Base-by-base conservation (phyloP, 2,113 vertebrate species). In the Pseudorectes ferrugineus region DNA sequence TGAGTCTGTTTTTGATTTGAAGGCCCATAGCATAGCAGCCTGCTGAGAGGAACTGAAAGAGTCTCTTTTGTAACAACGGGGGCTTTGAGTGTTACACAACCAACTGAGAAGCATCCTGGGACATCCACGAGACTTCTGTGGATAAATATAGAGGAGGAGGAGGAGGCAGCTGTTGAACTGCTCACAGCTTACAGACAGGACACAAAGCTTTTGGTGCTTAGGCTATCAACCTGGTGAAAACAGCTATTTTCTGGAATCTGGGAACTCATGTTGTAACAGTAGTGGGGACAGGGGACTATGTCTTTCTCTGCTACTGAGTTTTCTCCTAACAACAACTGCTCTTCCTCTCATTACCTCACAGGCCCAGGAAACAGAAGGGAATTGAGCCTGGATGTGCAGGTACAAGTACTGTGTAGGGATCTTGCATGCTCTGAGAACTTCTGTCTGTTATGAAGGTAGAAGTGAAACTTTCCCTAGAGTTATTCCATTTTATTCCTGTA, bases 11-110 rank as follows among this genome's bases (percentile, higher is more conserved):
- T 68, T 91, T 86, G 25, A 75, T 94, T 90, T 94, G 79, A 74
- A 91, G 82, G 38, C 26, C 66, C 29, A 25, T 11, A 77, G 45
- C 3, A 0, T 7, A 81, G 36, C 63, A 80, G 75, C 35, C 35
- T 85, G 72, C 45, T 81, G 66, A 95, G 85, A 79, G 92, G 93
- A 97, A 95, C 65, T 74, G 89, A 96, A 92, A 95, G 57, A 75
- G 38, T 26, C 73, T 92, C 35, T 96, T 96, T 92, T 70, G 75
- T 72, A 95, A 86, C 73, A 85, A 66, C 1, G 0, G n/a, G 17
- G 51, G 21, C 68, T 96, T 89, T 89, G 36, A 52, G 42, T 10
- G 9, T 97, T 96, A 85, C 92, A 78, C 58, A 95, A 95, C 13
- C 29, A 54, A n/a, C 74, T 66, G 59, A 92, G 75, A 88, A 91